phyloP scores from a whole-genome alignment of 2,113 vertebrate genomes.

The Tychaedon coryphoeus region DNA sequence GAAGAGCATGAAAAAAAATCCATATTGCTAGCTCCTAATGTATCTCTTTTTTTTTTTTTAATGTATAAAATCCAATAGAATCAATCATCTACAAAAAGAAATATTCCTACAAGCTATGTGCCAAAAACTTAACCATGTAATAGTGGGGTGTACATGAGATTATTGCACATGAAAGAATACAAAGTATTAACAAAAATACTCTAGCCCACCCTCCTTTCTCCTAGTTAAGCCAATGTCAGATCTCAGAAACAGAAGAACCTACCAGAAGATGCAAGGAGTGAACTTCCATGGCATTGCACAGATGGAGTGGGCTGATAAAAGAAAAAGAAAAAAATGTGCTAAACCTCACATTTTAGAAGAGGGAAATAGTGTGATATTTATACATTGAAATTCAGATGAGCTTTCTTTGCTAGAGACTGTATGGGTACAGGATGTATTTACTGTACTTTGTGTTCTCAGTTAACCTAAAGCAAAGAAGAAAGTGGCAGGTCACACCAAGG shows the following conservation, averaged over 20 bases:
- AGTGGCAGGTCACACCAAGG: background rate
- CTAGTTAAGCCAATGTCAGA: background rate
- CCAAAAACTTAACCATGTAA: background rate
- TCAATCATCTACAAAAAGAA: background rate
- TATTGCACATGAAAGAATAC: background rate
- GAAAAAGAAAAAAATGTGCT: background rate
- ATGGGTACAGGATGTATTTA: background rate
- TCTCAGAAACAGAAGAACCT: background rate
- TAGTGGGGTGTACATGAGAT: background rate
- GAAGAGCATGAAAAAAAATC: background rate
- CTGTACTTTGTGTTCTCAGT: background rate
- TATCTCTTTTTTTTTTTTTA: background rate
- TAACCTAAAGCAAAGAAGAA: background rate
- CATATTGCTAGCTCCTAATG: background rate
- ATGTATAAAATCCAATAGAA: background rate
- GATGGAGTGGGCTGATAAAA: background rate
- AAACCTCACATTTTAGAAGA: background rate
- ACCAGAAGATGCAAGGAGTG: fast-evolving
- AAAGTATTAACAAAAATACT: background rate
- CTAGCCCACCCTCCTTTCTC: background rate
- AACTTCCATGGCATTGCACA: background rate
- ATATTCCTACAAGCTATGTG: background rate
- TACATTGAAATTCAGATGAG: background rate
- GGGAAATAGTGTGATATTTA: background rate
- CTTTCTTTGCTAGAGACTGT: background rate